phyloP scores from a whole-genome alignment of 2,888 invertebrate species.

The Drosophila testacea region DNA sequence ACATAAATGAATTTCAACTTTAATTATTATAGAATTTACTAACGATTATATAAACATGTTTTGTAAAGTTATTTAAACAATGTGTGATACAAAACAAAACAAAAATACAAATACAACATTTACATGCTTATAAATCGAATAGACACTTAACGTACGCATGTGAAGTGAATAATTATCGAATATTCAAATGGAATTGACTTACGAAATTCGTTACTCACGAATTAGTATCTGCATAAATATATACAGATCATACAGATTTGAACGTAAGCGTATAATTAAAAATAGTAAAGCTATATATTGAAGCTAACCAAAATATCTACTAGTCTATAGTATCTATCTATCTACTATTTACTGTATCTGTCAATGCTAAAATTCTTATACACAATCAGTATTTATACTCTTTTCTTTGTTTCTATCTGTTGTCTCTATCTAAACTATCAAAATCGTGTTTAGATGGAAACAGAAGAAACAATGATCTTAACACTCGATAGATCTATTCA shows the following conservation, averaged over 20 bases:
- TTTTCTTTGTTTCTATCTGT: no score
- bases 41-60: background rate
- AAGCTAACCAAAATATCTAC: no score
- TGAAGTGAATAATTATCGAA: constrained; percentile 39
- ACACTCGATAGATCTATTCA: background rate
- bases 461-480: background rate
- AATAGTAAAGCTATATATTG: no score
- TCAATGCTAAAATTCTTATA: no score
- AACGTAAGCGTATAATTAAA: no score
- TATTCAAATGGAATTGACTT: constrained; percentile 27
- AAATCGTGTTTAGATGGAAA: no score
- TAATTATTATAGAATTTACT: background rate
- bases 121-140: constrained; percentile 24
- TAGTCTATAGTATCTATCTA: no score
- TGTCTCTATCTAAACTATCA: no score
- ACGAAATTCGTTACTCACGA: constrained; percentile 40
- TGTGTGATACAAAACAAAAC: background rate
- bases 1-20: no score
- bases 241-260: no score
- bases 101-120: background rate
- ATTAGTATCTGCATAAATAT: constrained; percentile 31
- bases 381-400: no score
- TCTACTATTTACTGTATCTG: no score
- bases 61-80: background rate
- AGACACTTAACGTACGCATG: constrained; percentile 41